These are phyloP conservation scores for Dioctria linearis DNA, from an alignment of 2,888 invertebrate species.

Conservation along the genomic window DNA sequence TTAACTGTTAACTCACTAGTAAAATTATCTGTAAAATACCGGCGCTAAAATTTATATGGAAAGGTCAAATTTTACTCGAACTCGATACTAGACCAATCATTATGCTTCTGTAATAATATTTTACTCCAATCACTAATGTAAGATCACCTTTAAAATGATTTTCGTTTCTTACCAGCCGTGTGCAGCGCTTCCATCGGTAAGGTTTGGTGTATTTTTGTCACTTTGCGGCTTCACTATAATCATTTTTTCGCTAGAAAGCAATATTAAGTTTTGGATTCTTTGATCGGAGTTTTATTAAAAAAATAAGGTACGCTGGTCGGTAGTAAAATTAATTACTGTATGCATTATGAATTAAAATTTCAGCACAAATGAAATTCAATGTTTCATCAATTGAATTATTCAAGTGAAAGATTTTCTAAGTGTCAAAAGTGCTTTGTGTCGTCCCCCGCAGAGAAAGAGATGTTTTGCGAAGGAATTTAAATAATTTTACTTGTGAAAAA, in stretches of 20 bases:
- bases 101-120: too few species aligned
- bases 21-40: too few species aligned
- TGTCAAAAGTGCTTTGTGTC: constrained; percentile 52
- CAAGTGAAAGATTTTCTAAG: constrained; percentile 38
- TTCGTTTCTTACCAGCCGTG: background rate
- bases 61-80: too few species aligned
- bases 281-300: constrained; percentile 30
- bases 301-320: constrained; percentile 24
- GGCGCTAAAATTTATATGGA: too few species aligned
- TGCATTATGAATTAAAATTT: constrained; percentile 23
- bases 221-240: constrained; percentile 42
- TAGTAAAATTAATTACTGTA: background rate
- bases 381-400: background rate
- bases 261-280: constrained; percentile 11
- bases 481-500: constrained; percentile 3
- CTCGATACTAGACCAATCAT: too few species aligned
- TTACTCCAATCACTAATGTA: background rate
- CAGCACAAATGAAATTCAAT: constrained; percentile 19
- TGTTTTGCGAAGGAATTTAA: constrained; percentile 42
- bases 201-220: constrained; percentile 20
- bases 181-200: background rate
- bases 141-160: background rate
- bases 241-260: constrained; percentile 25
- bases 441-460: constrained; percentile 48
- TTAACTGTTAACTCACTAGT: too few species aligned